Evolutionary conservation across 2,113 vertebrate genomes (phyloP), one percentile per base, ranked within the genome.

Genomic region (Lophotis ruficrista): DNA sequence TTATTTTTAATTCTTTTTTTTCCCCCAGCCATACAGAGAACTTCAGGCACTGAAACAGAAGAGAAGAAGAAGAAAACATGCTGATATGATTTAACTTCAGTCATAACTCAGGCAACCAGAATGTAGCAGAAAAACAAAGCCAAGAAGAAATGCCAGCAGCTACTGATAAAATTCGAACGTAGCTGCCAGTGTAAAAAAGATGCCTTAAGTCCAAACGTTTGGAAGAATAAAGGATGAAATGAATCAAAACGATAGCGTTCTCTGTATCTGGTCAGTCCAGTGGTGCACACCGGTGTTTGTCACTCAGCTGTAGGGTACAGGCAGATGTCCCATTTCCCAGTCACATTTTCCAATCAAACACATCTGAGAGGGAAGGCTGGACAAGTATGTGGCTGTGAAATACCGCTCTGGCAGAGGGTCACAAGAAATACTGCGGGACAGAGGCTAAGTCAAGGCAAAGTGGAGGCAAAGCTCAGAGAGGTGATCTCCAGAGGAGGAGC

Each of bases 221-320:
- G 27, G 62, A 82, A 68, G 35, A 78, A n/a, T 23, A 51, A 65
- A 71, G 30, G 35, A 21, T 41, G 48, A 82, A 83, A 27, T 27
- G 11, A 66, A 70, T 27, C 28, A 75, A 89, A 79, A 37, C 0
- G 7, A 6, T 30, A 17, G 12, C 0, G 0, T 58, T 85, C n/a
- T 77, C 47, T 86, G 54, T 23, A 10, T 69, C 50, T 70, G 24
- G 16, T 27, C 47, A 31, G 43, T 19, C 25, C 28, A 43, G 33
- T 13, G 35, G 31, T 14, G 7, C 33, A 19, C 89, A 69, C 24
- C 35, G 53, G 51, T 22, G 8, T 65, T 56, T 76, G 69, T 82
- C 61, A 35, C 60, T 91, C 89, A 31, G 38, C 61, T 38, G 48
- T 27, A n/a, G 24, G n/a, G 28, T 35, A 68, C 37, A 61, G 77